Conservation (phyloP, 2,888 invertebrate species). For the Neoascia interrupta region DNA sequence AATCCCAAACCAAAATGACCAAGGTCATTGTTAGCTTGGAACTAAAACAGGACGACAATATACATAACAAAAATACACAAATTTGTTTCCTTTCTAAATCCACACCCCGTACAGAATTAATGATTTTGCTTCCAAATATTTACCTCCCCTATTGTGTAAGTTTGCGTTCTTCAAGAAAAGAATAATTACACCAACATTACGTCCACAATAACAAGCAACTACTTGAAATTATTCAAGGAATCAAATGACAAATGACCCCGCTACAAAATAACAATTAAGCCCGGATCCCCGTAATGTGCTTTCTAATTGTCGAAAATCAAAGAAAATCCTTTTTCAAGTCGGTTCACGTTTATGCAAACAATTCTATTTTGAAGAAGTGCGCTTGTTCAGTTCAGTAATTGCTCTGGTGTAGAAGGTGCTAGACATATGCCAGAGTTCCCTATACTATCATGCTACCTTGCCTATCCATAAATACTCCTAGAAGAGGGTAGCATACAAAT, state of each 20-base stretch:
- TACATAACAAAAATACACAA: too few relatives aligned
- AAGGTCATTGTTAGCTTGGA: too few relatives aligned
- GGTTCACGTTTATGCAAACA: slow-evolving; percentile 40
- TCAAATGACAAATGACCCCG: slow-evolving; percentile 54
- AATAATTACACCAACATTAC: slow-evolving; percentile 60
- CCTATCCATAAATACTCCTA: too few relatives aligned
- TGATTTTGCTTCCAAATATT: too few relatives aligned
- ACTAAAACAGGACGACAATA: too few relatives aligned
- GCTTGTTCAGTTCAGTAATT: slow-evolving; percentile 19
- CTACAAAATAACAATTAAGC: slow-evolving; percentile 47
- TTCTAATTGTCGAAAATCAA: slow-evolving; percentile 53
- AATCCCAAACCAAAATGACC: too few relatives aligned
- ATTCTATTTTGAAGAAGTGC: slow-evolving; percentile 14
- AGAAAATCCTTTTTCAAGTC: slow-evolving; percentile 24
- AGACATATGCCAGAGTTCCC: slow-evolving; percentile 20
- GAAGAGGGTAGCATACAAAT: slow-evolving; percentile 3
- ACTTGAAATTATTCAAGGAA: slow-evolving; percentile 50
- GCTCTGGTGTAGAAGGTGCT: not conserved
- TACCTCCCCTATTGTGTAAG: too few relatives aligned
- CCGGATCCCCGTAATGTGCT: slow-evolving; percentile 43
- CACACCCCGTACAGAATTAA: not conserved
- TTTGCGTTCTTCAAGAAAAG: slow-evolving; percentile 31
- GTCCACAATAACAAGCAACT: slow-evolving; percentile 46
- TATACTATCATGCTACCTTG: slow-evolving; percentile 11
- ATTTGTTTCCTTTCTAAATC: too few relatives aligned